Percentiles rank a stretch among this genome's conserved stretches.
Evolutionary conservation across 2,113 vertebrate species (phyloP).

Genomic region (Catharus bicknelli): DNA sequence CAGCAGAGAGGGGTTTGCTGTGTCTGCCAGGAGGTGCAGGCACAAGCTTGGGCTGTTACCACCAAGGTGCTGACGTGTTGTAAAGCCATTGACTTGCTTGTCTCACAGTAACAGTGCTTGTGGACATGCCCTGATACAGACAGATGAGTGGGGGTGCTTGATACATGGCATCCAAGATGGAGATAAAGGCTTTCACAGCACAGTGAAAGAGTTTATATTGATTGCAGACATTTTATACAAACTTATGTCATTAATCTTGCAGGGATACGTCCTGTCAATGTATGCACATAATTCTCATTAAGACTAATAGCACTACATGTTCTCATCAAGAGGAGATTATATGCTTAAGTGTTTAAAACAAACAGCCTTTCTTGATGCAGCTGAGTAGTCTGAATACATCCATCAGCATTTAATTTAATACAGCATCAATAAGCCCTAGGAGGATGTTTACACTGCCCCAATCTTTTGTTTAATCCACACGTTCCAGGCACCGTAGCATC

Average conservation of each 20-base stretch:
- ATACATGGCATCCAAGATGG: neutral
- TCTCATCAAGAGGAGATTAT: slow-evolving; percentile 61
- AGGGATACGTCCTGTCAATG: neutral
- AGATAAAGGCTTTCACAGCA: slow-evolving; percentile 32
- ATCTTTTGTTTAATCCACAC: slow-evolving; percentile 67
- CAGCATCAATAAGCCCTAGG: slow-evolving; percentile 57
- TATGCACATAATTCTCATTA: slow-evolving; percentile 54
- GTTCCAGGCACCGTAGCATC: slow-evolving; percentile 35
- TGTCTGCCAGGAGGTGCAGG: neutral
- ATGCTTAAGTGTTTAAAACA: slow-evolving; percentile 63
- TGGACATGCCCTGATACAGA: slow-evolving; percentile 8
- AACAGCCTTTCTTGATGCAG: slow-evolving; percentile 59
- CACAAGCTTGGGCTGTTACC: neutral
- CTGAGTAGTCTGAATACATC: slow-evolving; percentile 58
- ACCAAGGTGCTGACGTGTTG: neutral
- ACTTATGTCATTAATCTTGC: slow-evolving; percentile 21
- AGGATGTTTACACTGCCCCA: slow-evolving; percentile 62
- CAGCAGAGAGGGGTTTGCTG: neutral
- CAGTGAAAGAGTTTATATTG: slow-evolving; percentile 43
- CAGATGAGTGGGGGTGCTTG: neutral
- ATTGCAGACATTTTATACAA: slow-evolving; percentile 49
- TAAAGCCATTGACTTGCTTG: neutral
- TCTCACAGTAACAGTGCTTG: neutral
- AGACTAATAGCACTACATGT: slow-evolving; percentile 44
- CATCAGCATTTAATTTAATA: slow-evolving; percentile 67